A percentile compares a stretch with the other conserved stretches of the same genome.
phyloP scores from a whole-genome alignment of 2,888 invertebrate genomes.

The Xestia ashworthii region DNA sequence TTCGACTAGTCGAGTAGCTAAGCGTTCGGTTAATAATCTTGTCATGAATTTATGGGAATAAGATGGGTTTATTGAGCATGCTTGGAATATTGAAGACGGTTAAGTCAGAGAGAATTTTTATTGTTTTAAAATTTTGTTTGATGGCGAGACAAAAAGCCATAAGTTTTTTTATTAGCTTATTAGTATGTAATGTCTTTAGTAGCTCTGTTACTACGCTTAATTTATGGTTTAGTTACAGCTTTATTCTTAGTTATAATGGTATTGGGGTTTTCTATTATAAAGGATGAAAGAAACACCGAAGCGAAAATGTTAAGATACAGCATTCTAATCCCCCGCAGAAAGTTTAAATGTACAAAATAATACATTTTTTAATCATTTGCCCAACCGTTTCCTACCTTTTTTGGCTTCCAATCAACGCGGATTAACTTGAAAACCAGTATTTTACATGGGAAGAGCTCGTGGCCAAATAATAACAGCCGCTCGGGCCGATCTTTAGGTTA shows the following conservation, averaged over 20 bases:
- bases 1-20: conserved; percentile 29
- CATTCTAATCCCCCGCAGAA: too few relatives aligned
- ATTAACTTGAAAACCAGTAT: not conserved
- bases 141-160: not conserved
- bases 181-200: conserved; percentile 11
- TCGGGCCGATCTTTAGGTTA: too few relatives aligned
- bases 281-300: too few relatives aligned
- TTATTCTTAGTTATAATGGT: not conserved
- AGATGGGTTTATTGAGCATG: conserved; percentile 10
- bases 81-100: not conserved
- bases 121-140: conserved; percentile 3
- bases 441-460: too few relatives aligned
- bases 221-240: not conserved
- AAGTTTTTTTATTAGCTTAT: conserved; percentile 5
- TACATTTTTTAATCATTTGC: too few relatives aligned
- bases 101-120: not conserved
- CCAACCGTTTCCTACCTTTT: not conserved
- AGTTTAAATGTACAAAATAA: too few relatives aligned
- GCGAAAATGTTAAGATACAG: too few relatives aligned
- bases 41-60: conserved; percentile 41
- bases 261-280: not conserved
- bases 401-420: not conserved
- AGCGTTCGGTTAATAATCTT: conserved; percentile 50
- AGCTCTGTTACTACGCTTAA: not conserved
- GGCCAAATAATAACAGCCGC: too few relatives aligned